Percentiles rank a stretch among this genome's conserved stretches.
phyloP scores from a whole-genome alignment of 2,888 invertebrate genomes.

The Nycteola revayana region DNA sequence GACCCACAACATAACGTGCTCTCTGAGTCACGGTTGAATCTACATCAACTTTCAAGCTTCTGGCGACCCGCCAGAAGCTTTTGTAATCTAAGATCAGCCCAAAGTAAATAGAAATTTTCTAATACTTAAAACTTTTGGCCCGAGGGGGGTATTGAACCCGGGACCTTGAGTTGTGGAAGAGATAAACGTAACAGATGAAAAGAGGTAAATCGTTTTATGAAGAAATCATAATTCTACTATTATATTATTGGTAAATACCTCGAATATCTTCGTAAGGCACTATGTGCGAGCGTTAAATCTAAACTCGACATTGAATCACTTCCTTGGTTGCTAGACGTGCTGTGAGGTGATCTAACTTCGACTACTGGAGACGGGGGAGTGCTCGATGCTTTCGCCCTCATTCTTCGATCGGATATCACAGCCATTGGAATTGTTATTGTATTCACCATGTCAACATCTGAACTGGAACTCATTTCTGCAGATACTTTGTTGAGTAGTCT shows the following conservation, averaged over 20 bases:
- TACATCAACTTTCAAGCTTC: no score
- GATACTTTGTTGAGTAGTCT: constrained; percentile 88
- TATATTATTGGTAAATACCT: constrained; percentile 55
- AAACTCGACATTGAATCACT: constrained; percentile 89
- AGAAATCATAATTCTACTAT: no score
- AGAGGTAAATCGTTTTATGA: no score
- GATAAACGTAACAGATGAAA: no score
- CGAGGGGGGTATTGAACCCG: no score
- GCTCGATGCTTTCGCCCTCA: constrained; percentile 69
- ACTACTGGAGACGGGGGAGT: constrained; percentile 86
- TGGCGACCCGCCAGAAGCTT: no score
- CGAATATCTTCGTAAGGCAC: constrained; percentile 81
- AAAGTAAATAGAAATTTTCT: no score
- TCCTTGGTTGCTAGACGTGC: constrained; percentile 88
- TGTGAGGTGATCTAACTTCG: constrained; percentile 83
- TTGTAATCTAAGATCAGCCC: no score
- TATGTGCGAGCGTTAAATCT: constrained; percentile 84
- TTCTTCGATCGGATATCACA: constrained; percentile 63
- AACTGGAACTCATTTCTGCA: constrained; percentile 89
- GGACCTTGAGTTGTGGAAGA: no score
- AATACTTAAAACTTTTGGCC: no score
- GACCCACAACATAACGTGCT: no score
- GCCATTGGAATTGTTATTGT: constrained; percentile 77
- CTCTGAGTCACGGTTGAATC: no score
- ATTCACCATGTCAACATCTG: constrained; percentile 84